Base-by-base conservation (phyloP, 2,888 invertebrate species). In the Blastobasis lacticolella region DNA sequence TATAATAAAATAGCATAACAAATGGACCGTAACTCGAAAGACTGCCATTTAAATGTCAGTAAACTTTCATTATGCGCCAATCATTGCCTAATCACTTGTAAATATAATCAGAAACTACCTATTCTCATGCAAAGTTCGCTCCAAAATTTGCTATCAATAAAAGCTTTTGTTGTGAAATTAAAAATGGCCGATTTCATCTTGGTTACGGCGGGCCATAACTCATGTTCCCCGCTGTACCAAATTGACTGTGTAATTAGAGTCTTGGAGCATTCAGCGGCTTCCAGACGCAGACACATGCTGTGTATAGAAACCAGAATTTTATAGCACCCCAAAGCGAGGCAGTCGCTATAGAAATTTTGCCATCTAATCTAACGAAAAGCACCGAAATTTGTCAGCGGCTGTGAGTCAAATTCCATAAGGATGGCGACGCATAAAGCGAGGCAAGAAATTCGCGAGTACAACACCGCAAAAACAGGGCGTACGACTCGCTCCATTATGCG, bases 211-310 rank as follows among this genome's bases (percentile, higher is more conserved):
- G 72, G 83, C 76, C 77, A 84, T 87, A 84, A 87, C 69, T 86
- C 81, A 86, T 72, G 75, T 78, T 78, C 74, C 77, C 68, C 77
- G 75, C 79, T 80, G 78, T 75, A 75, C 77, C 80, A 87, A 87
- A 87, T 87, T 86, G 86, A 86, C 72, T 86, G 86, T 85, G 80
- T 87, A 86, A 87, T 87, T 85, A 83, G 75, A 79, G 79, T 74
- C 77, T 78, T 72, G 71, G 75, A 68, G 65, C 70, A 78, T 83
- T 81, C 78, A 79, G 23, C 70, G 56, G 70, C 67, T 65, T 69
- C 66, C 65, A 67, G 62, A 69, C 67, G 69, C 67, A 77, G 78
- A 75, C 76, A 79, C 87, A 85, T 66, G 86, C 85, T 82, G 86
- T 49, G 86, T 61, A 60, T 74, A 60, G 69, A 80, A 85, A 86